Conservation (phyloP, 1,140 invertebrate species). For the Ostrea denselamellosa region DNA sequence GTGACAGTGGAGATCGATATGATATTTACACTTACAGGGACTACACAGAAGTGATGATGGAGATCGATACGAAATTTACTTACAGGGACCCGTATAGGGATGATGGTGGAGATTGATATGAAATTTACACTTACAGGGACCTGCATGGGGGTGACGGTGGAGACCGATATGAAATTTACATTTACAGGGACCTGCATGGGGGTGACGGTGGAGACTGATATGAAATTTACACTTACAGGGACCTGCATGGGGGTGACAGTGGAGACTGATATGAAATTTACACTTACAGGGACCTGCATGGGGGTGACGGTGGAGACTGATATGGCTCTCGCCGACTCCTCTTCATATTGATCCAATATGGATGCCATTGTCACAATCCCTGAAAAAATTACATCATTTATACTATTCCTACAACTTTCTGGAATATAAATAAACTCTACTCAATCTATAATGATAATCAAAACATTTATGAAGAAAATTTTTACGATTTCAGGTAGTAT, state of each 20-base stretch:
- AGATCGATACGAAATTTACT: too few species aligned
- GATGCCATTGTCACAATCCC: conserved; percentile 83
- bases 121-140: conserved; percentile 52
- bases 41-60: too few species aligned
- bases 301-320: conserved; percentile 26
- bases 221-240: conserved; percentile 50
- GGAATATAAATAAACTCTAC: too few species aligned
- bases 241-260: conserved; percentile 48
- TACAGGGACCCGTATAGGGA: conserved; percentile 55
- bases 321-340: conserved; percentile 74
- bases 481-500: too few species aligned
- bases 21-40: conserved; percentile 52
- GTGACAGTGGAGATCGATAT: conserved; percentile 29
- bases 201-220: conserved; percentile 24
- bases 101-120: conserved; percentile 31
- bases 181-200: conserved; percentile 56
- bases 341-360: conserved; percentile 88
- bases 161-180: conserved; percentile 36
- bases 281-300: conserved; percentile 57
- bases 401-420: too few species aligned
- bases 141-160: conserved; percentile 45
- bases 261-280: conserved; percentile 24
- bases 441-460: too few species aligned
- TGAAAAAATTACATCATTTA: neutral
- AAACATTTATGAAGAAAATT: too few species aligned